Percentiles rank a stretch among this genome's conserved stretches.
These are phyloP conservation scores for Drosophila histrio DNA, from an alignment of 2,888 invertebrate species.

Conservation along the genomic window DNA sequence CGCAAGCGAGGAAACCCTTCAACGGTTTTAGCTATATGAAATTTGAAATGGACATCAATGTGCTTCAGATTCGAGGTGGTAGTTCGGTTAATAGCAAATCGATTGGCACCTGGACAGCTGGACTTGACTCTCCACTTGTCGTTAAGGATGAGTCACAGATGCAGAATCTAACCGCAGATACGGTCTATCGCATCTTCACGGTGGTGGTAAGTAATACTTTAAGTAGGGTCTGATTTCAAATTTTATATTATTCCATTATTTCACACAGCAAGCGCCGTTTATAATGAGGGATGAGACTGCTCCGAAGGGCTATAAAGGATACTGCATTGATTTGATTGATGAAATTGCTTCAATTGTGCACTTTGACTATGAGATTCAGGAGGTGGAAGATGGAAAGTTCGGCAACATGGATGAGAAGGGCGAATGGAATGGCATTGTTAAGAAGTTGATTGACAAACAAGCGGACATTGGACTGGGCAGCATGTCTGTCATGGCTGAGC, in stretches of 20 bases:
- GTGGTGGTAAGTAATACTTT: slow-evolving; percentile 88
- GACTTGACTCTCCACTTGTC: slow-evolving; percentile 88
- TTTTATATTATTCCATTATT: background rate
- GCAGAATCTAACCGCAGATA: slow-evolving; percentile 91
- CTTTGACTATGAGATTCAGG: slow-evolving; percentile 95
- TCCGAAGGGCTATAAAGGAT: slow-evolving; percentile 91
- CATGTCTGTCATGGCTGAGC: slow-evolving; percentile 98
- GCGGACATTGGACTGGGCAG: slow-evolving; percentile 98
- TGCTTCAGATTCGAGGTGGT: slow-evolving; percentile 89
- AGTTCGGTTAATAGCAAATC: slow-evolving; percentile 89
- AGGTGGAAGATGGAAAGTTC: slow-evolving; percentile 92
- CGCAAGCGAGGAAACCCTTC: slow-evolving; percentile 85
- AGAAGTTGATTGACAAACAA: slow-evolving; percentile 91
- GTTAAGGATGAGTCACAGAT: slow-evolving; percentile 88
- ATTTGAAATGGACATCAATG: slow-evolving; percentile 89
- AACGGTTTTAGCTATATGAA: slow-evolving; percentile 91
- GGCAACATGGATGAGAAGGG: slow-evolving; percentile 95
- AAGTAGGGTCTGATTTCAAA: too few species aligned
- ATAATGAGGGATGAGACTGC: slow-evolving; percentile 89
- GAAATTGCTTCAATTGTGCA: slow-evolving; percentile 92
- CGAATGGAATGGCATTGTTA: slow-evolving; percentile 94
- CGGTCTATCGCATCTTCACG: slow-evolving; percentile 94
- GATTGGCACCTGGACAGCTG: slow-evolving; percentile 92
- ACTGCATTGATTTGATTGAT: slow-evolving; percentile 96
- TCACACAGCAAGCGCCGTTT: slow-evolving; percentile 91